Conservation (phyloP, 1,140 invertebrate genomes). For the Acromyrmex heyeri region DNA sequence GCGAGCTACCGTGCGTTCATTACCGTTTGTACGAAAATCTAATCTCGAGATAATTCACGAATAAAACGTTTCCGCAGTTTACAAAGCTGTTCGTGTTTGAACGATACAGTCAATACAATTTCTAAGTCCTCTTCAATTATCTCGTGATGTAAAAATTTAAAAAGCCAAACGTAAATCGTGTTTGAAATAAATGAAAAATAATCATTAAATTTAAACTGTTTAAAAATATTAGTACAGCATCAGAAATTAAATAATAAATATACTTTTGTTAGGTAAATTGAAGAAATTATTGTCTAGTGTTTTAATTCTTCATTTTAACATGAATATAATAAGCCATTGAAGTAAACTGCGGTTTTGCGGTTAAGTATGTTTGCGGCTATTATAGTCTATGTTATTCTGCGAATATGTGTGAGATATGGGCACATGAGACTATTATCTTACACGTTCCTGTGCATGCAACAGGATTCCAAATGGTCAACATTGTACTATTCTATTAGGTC, state of each 20-base stretch:
- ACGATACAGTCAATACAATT: not conserved
- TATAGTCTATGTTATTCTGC: conserved; percentile 26
- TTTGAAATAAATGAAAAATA: not conserved
- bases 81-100: not conserved
- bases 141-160: not conserved
- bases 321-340: conserved; percentile 29
- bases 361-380: not conserved
- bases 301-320: conserved; percentile 1
- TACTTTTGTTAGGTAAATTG: conserved; percentile 14
- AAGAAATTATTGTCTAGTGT: not conserved
- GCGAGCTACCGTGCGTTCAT: conserved; percentile 26
- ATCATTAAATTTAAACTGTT: not conserved
- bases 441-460: conserved; percentile 6
- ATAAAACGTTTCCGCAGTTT: conserved; percentile 29
- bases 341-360: conserved; percentile 26
- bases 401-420: conserved; percentile 17
- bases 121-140: not conserved
- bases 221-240: not conserved
- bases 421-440: conserved; percentile 26
- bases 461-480: conserved; percentile 19
- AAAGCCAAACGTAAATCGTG: not conserved
- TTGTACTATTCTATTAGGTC: not conserved
- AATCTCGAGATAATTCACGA: conserved; percentile 54
- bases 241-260: not conserved
- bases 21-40: conserved; percentile 41